Percentiles rank a stretch among this genome's conserved stretches.
phyloP scores from a whole-genome alignment of 2,888 invertebrate species.

The Agrotis segetum region DNA sequence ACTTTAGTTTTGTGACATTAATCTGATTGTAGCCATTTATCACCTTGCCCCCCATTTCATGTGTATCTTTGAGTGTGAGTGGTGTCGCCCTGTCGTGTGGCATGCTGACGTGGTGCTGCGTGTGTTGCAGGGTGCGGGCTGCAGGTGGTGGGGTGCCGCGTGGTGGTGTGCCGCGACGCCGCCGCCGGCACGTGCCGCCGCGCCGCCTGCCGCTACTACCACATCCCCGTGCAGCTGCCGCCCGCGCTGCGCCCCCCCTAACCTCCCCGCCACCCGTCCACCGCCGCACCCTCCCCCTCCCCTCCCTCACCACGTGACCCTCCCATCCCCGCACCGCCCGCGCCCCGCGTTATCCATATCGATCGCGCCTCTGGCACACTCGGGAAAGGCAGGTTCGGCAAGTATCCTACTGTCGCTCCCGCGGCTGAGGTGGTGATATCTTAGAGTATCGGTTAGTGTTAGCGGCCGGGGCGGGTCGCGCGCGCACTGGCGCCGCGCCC shows the following conservation, averaged over 20 bases:
- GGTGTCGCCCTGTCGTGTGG: conserved; percentile 5
- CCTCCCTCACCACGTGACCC: conserved; percentile 44
- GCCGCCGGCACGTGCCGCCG: conserved; percentile 98
- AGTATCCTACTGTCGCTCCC: conserved; percentile 76
- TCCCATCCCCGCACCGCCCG: conserved; percentile 72
- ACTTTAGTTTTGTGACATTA: conserved; percentile 29
- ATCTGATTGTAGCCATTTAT: conserved; percentile 15
- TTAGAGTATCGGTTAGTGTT: conserved; percentile 83
- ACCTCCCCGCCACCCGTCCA: conserved; percentile 75
- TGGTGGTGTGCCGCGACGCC: conserved; percentile 99
- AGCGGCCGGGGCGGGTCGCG: conserved; percentile 71
- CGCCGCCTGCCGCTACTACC: conserved; percentile 99
- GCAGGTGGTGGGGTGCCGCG: conserved; percentile 98
- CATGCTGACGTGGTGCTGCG: conserved; percentile 9
- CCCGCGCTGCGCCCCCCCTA: conserved; percentile 92
- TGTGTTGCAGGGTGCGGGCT: conserved; percentile 96
- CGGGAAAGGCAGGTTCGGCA: conserved; percentile 80
- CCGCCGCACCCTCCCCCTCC: conserved; percentile 61
- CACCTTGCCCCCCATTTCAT: conserved; percentile 7
- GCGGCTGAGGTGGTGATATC: conserved; percentile 81
- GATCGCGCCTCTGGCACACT: conserved; percentile 85
- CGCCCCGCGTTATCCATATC: conserved; percentile 82
- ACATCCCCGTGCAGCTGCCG: conserved; percentile 97
- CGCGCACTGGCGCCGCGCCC: conserved; percentile 64
- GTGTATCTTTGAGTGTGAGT: conserved; percentile 16